Conservation (phyloP, 2,797 vertebrate genomes). For the Sebastes baramenuke region DNA sequence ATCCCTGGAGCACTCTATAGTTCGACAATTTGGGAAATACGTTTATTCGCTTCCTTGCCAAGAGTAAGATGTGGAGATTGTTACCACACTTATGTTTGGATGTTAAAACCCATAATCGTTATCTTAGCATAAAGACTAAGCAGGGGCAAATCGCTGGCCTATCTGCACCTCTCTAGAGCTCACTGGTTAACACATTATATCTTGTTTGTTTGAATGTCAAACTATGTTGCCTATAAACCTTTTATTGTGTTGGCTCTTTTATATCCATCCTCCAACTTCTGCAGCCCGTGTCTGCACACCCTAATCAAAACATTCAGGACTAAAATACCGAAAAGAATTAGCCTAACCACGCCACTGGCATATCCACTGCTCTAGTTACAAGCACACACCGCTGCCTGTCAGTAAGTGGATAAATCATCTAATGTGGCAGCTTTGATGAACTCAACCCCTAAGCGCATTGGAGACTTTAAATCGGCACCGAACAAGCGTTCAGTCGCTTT, state of each 20-base stretch:
- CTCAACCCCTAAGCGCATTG: not conserved
- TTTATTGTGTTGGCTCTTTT: not conserved
- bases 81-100: not conserved
- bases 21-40: too few species aligned
- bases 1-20: too few species aligned
- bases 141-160: not conserved
- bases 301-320: slow-evolving; percentile 5
- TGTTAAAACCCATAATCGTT: not conserved
- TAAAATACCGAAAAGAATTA: not conserved
- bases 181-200: not conserved
- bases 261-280: not conserved
- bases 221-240: not conserved
- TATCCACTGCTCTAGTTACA: not conserved
- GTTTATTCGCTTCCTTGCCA: not conserved
- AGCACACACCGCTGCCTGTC: not conserved
- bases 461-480: slow-evolving; percentile 1
- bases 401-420: slow-evolving; percentile 17
- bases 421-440: slow-evolving; percentile 26
- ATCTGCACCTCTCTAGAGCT: not conserved
- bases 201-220: not conserved
- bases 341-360: not conserved
- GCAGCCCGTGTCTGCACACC: not conserved
- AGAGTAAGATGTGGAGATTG: not conserved
- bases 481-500: not conserved
- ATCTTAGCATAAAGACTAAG: not conserved